These are phyloP conservation scores for Pheosia tremula DNA, from an alignment of 2,888 invertebrate species.

Conservation along the genomic window DNA sequence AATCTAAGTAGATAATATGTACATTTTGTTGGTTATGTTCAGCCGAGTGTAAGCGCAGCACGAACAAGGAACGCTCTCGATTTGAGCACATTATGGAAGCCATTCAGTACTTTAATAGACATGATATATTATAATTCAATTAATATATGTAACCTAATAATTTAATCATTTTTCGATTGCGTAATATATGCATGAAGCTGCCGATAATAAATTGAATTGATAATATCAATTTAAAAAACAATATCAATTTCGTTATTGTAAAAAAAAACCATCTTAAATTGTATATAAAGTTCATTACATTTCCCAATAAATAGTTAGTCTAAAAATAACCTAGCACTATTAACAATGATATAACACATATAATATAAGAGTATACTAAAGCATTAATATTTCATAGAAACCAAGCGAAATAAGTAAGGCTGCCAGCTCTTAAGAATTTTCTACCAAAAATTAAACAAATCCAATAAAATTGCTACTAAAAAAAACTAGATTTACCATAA, in stretches of 20 bases:
- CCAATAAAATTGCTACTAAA: constrained; percentile 9
- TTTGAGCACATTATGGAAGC: constrained; percentile 70
- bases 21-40: constrained; percentile 48
- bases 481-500: constrained; percentile 6
- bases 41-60: constrained; percentile 43
- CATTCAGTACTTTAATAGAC: constrained; percentile 29
- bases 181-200: constrained; percentile 3
- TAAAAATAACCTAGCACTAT: constrained; percentile 44
- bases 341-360: constrained; percentile 42
- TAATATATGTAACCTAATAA: neutral
- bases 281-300: constrained; percentile 34
- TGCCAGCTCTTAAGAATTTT: neutral
- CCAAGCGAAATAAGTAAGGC: constrained; percentile 19
- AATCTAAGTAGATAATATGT: constrained; percentile 58
- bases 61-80: constrained; percentile 26
- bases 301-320: constrained; percentile 56
- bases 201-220: constrained; percentile 20
- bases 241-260: constrained; percentile 31
- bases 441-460: constrained; percentile 1
- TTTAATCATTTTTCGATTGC: neutral
- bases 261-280: constrained; percentile 33
- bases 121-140: constrained; percentile 28
- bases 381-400: constrained; percentile 33
- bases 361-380: constrained; percentile 37
- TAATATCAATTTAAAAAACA: constrained; percentile 12